These are phyloP conservation scores for Clanis bilineata DNA, from an alignment of 2,888 invertebrate genomes.

Conservation along the genomic window DNA sequence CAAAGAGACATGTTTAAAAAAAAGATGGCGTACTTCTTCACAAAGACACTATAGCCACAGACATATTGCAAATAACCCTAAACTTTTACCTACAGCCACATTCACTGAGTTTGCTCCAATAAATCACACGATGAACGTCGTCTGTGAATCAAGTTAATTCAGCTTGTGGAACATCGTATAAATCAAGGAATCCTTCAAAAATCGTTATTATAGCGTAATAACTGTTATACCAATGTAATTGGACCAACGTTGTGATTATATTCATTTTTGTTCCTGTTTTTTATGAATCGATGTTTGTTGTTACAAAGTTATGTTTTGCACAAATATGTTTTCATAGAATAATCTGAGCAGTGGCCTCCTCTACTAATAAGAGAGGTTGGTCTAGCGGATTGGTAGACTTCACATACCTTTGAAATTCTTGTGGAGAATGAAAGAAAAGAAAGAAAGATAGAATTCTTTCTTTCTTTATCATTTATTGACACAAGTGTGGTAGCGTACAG, in stretches of 20 bases:
- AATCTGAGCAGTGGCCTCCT: no score
- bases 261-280: neutral
- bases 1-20: no score
- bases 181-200: constrained; percentile 1
- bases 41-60: no score
- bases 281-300: neutral
- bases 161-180: neutral
- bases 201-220: constrained; percentile 6
- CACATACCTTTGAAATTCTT: no score
- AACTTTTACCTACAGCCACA: neutral
- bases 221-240: neutral
- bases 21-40: no score
- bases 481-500: no score
- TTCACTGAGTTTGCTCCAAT: constrained; percentile 22
- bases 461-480: no score
- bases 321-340: no score
- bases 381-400: no score
- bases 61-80: neutral
- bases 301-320: neutral
- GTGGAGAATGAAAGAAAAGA: no score
- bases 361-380: no score
- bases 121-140: constrained; percentile 27
- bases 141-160: constrained; percentile 1
- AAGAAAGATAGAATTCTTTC: no score
- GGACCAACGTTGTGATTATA: neutral